Conservation (phyloP, 2,113 vertebrate genomes). For the Corydoras maculifer region DNA sequence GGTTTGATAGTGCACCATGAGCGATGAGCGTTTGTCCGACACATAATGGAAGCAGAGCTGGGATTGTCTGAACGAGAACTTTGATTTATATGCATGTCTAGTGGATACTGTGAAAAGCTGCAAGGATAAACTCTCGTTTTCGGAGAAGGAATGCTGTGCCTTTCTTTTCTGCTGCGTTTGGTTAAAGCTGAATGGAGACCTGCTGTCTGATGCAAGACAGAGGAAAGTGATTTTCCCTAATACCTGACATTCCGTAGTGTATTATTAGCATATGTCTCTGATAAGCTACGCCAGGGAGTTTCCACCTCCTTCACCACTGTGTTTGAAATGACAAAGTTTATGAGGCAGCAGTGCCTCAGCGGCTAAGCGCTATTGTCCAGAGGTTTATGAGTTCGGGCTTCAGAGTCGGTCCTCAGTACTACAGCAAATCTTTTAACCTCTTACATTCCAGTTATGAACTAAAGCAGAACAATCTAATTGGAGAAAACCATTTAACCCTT, state of each 20-base stretch:
- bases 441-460: no score
- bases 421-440: no score
- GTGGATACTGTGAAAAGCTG: not conserved
- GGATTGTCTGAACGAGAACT: slow-evolving; percentile 3
- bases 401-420: no score
- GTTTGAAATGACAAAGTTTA: not conserved
- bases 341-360: no score
- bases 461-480: no score
- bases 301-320: not conserved
- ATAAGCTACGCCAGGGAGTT: not conserved
- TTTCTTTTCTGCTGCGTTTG: slow-evolving; percentile 10
- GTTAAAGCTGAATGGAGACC: not conserved
- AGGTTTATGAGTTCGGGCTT: not conserved
- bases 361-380: not conserved
- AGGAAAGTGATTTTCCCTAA: slow-evolving; percentile 6
- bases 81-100: slow-evolving; percentile 22
- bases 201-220: slow-evolving; percentile 16
- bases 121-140: not conserved
- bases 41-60: slow-evolving; percentile 24
- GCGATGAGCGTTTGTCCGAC: slow-evolving; percentile 4
- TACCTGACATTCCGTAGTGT: not conserved
- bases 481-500: no score
- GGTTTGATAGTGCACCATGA: slow-evolving; percentile 2
- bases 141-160: slow-evolving; percentile 3
- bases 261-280: slow-evolving; percentile 6